Conservation (phyloP, 2,888 invertebrate species). For the Drosophila conformis region DNA sequence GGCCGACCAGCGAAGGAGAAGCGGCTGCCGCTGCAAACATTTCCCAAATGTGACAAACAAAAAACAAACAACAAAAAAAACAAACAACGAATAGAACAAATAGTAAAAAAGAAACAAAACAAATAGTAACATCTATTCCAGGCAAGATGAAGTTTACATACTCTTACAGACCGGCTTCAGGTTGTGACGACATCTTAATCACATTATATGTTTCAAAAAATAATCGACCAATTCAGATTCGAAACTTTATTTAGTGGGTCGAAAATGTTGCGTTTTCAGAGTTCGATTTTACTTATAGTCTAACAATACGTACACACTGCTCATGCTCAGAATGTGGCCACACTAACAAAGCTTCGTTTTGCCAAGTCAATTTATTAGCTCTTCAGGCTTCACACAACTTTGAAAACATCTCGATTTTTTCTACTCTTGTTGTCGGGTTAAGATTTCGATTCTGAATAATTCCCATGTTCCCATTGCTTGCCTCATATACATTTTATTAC, state of each 20-base stretch:
- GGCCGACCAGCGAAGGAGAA: conserved; percentile 16
- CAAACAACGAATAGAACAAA: conserved; percentile 1
- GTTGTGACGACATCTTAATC: not conserved
- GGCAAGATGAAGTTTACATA: not conserved
- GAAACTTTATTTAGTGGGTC: not conserved
- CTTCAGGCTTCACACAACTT: no score
- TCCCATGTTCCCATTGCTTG: not conserved
- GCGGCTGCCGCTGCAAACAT: conserved; percentile 44
- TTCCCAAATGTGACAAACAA: conserved; percentile 55
- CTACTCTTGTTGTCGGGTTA: not conserved
- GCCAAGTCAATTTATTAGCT: no score
- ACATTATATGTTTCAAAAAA: not conserved
- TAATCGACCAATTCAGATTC: not conserved
- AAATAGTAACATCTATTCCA: not conserved
- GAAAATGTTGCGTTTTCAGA: no score
- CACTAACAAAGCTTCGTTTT: no score
- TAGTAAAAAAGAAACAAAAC: not conserved
- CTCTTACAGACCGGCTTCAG: not conserved
- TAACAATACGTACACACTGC: not conserved
- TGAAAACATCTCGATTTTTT: not conserved
- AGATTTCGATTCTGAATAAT: not conserved
- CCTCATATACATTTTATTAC: not conserved
- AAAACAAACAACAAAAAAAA: not conserved
- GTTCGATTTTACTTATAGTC: not conserved
- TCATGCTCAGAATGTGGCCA: not conserved